phyloP scores from a whole-genome alignment of 1,140 invertebrate species.

The Hyles vespertilio region DNA sequence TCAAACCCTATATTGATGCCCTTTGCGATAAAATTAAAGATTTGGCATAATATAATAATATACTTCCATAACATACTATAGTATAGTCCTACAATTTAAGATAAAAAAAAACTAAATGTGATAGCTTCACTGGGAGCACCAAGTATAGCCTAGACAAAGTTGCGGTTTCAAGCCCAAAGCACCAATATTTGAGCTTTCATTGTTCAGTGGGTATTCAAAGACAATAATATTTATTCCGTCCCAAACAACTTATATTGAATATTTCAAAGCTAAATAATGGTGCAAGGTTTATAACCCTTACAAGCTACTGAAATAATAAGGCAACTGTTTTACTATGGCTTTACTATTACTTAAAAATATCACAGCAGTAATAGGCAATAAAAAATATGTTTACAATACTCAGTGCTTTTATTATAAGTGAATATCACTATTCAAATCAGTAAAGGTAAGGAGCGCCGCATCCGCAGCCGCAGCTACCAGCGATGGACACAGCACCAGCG shows the following conservation, averaged over 20 bases:
- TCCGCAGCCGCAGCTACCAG: constrained; percentile 16
- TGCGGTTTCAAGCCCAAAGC: too few relatives aligned
- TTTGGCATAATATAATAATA: background rate
- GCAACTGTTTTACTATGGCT: background rate
- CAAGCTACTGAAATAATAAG: background rate
- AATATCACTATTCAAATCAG: constrained; percentile 4
- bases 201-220: too few relatives aligned
- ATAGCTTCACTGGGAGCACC: background rate
- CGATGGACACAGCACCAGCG: constrained; percentile 12
- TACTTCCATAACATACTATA: background rate
- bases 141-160: too few relatives aligned
- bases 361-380: background rate
- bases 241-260: background rate
- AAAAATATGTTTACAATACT: too few relatives aligned
- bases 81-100: background rate
- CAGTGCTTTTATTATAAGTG: background rate
- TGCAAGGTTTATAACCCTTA: background rate
- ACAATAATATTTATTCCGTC: too few relatives aligned
- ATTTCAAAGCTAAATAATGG: background rate
- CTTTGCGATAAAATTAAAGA: background rate
- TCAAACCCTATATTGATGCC: background rate
- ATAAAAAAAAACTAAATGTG: background rate
- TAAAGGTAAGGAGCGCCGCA: constrained; percentile 17
- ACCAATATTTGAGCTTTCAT: too few relatives aligned
- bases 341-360: background rate